Base-by-base conservation (phyloP, 2,113 vertebrate genomes). In the Malurus alboscapulatus region DNA sequence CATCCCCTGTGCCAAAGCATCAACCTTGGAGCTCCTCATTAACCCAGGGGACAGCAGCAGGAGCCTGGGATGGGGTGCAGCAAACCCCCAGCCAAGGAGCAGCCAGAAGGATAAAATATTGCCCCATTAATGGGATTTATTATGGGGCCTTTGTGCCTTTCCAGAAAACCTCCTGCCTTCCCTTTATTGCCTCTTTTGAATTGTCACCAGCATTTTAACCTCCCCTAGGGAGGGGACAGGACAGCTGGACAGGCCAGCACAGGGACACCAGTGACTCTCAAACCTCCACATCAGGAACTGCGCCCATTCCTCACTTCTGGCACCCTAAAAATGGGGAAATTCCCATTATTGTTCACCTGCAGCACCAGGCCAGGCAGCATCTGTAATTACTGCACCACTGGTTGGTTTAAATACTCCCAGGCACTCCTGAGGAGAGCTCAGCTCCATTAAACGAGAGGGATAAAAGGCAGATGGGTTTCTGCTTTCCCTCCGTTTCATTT, bases 351-450 rank as follows among this genome's bases (percentile, higher is more conserved):
- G 32, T 63, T 47, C 50, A 36, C 42, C 71, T 38, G 44, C 24
- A 88, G 78, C 79, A 72, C 15, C 67, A 65, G 54, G 34, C 22
- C 45, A 77, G 62, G 71, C 66, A 72, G 71, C 1, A 51, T 10
- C 44, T 77, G 68, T 59, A 80, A 86, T 74, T 90, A 87, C 51
- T 47, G 42, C 42, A 76, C 30, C 87, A 62, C n/a, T 29, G 47
- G 32, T 40, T 73, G 62, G 38, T 93, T 95, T 95, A 94, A 95
- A 86, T 78, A 94, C 82, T 72, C 53, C 24, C 58, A 73, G 40
- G 72, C 18, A 3, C 42, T 77, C 55, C 85, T 42, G 57, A 75
- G 66, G 61, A 88, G 47, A 85, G 22, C 53, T 81, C 72, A 72
- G n/a, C 53, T 94, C 87, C 19, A 2, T 80, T 89, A 92, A 93